Evolutionary conservation across 2,113 vertebrate species (phyloP), one percentile per base, ranked within the genome.

Genomic region (Lophura nycthemera): DNA sequence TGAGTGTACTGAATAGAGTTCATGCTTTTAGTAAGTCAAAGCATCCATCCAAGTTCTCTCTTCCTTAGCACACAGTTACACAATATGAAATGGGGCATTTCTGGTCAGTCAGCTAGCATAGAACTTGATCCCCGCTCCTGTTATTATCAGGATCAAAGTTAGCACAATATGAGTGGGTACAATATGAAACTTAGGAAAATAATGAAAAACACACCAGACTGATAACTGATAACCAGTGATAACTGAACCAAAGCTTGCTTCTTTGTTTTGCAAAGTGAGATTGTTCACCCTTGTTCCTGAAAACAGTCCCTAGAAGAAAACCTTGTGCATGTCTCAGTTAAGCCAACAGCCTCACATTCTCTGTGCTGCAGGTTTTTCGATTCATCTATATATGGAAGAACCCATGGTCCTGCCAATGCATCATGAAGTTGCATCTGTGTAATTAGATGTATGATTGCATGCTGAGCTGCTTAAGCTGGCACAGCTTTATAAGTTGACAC

Each of bases 281-380:
- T 2, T 27, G 1, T 0, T 5, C 13, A 16, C 6, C 4, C 22
- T 32, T 8, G 0, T 66, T 48, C 32, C 47, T 6, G 0, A n/a
- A 57, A 67, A 32, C 14, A 60, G 17, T 10, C 19, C 24, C 47
- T 6, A 15, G 40, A 54, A 38, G 30, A 61, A 65, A 48, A 32
- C 20, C 47, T 15, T 24, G 59, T 8, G 1, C 2, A 5, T 1
- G 0, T 59, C 24, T 27, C 1, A 0, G 0, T 0, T 11, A 12
- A 30, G 16, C 7, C 40, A 59, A 2, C 7, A 4, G 20, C 24
- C 32, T 27, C 25, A 10, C 6, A 0, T 19, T 40, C 19, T 32
- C 38, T 0, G 0, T 10, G 20, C 29, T 38, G 34, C 12, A 17
- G 56, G 13, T 25, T 54, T 52, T 13, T 2, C 9, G 16, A 11